These are phyloP conservation scores for Silurus asotus DNA, from an alignment of 2,113 vertebrate genomes.

Conservation along the genomic window DNA sequence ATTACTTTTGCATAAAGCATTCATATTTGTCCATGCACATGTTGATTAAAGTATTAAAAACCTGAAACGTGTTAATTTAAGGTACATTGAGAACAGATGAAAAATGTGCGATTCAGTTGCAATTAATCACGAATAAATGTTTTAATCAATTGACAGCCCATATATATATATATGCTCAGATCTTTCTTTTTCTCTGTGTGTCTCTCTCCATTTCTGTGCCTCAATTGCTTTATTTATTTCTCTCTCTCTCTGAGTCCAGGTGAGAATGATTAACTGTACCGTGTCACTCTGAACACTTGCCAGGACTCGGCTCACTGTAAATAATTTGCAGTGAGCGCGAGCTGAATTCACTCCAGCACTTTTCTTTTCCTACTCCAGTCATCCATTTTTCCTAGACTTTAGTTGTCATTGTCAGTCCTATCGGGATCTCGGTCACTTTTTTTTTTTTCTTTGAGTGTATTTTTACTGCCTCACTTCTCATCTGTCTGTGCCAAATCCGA, in stretches of 20 bases:
- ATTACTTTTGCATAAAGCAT: no score
- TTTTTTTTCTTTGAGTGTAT: neutral
- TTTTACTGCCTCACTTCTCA: neutral
- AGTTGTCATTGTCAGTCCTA: neutral
- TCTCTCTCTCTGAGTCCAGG: constrained; percentile 26
- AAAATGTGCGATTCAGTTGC: no score
- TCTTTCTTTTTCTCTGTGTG: neutral
- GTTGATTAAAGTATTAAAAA: no score
- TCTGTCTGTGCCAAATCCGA: neutral
- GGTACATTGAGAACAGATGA: no score
- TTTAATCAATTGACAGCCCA: no score
- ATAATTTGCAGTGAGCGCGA: constrained; percentile 50
- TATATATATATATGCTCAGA: neutral
- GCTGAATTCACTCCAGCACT: constrained; percentile 19
- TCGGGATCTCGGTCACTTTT: neutral
- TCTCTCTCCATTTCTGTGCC: neutral
- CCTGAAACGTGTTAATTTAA: no score
- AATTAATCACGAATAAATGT: no score
- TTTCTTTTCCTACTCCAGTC: neutral
- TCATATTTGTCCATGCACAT: no score
- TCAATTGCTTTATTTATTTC: neutral
- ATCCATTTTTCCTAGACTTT: neutral
- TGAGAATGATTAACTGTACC: constrained; percentile 48
- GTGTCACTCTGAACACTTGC: constrained; percentile 53
- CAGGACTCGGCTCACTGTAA: constrained; percentile 55